These are phyloP conservation scores for Gandaritis pyraliata DNA, from an alignment of 2,888 invertebrate genomes.

Conservation along the genomic window DNA sequence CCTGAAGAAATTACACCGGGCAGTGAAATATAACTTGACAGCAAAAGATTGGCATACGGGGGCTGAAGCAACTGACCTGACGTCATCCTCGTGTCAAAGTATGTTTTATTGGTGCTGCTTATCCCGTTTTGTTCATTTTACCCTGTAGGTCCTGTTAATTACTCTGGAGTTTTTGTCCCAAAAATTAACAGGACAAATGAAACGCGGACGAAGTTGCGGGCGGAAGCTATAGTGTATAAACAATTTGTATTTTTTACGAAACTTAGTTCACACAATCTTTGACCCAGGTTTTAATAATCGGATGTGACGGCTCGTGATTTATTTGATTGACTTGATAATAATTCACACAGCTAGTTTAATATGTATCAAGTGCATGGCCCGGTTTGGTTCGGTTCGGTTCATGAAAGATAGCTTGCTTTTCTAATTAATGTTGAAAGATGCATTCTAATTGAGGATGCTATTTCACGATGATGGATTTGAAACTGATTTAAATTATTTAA, in stretches of 20 bases:
- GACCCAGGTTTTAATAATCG: slow-evolving; percentile 17
- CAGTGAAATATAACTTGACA: too few species aligned
- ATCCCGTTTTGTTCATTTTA: too few species aligned
- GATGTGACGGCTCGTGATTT: slow-evolving; percentile 19
- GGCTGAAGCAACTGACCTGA: too few species aligned
- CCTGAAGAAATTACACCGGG: too few species aligned
- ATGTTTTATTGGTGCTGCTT: too few species aligned
- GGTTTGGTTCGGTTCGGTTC: slow-evolving; percentile 9
- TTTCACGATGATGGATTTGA: slow-evolving; percentile 23
- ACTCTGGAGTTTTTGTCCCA: too few species aligned
- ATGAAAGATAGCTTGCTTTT: slow-evolving; percentile 11
- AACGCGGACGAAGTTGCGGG: too few species aligned
- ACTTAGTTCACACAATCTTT: slow-evolving; percentile 12
- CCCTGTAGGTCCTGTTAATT: too few species aligned
- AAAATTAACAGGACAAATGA: too few species aligned
- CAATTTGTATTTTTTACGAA: not conserved
- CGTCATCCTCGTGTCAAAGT: too few species aligned
- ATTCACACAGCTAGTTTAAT: slow-evolving; percentile 14
- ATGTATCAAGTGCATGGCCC: slow-evolving; percentile 26
- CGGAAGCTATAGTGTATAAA: too few species aligned
- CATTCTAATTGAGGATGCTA: slow-evolving; percentile 22
- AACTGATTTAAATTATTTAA: not conserved
- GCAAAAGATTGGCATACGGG: too few species aligned
- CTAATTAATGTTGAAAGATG: slow-evolving; percentile 15
- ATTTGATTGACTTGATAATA: slow-evolving; percentile 22